Evolutionary conservation across 2,797 vertebrate genomes (phyloP), one percentile per base, ranked within the genome.

Genomic region (Acestrorhynchus altus): DNA sequence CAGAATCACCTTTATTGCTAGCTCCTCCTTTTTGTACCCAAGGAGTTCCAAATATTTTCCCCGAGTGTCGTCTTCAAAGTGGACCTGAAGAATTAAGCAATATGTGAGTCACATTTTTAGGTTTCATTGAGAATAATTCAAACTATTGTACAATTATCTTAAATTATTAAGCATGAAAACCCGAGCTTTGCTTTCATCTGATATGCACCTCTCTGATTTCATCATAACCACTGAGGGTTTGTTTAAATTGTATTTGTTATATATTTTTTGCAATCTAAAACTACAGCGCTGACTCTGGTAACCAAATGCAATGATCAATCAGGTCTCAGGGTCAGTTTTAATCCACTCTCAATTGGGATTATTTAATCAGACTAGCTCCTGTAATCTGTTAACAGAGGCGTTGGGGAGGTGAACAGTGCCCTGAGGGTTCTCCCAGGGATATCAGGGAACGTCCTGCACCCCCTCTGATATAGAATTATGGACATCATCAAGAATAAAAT

Each of bases 11-110:
- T 99, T 98, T 67, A 93, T 88, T 60, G 91, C 94, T 0, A 99
- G 89, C 40, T 98, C 96, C 86, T 98, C 96, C 74, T 95, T 98
- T 81, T 88, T 95, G 89, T 96, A 99, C 4, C 98, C 98, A 51
- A 99, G 87, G 83, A 99, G 96, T 44, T 98, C 96, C 61, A 99
- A 93, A 84, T 96, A 99, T 83, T 95, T 98, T 66, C 91, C 92
- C 83, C 96, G 95, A 16, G 95, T 89, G 72, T 98, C 95, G 18
- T 94, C 92, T 86, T 98, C 97, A 81, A 99, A 99, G 87, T 99
- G 97, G 15, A 96, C 96, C 98, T 99, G 87, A 84, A 74, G 82
- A 83, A n/a, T n/a, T n/a, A 1, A 89, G 54, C 2, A 75, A 78
- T 0, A 54, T 15, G 4, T 42, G 44, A 8, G 35, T 51, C 52